Conservation (phyloP, 2,797 vertebrate species). For the Sitta carolinensis region DNA sequence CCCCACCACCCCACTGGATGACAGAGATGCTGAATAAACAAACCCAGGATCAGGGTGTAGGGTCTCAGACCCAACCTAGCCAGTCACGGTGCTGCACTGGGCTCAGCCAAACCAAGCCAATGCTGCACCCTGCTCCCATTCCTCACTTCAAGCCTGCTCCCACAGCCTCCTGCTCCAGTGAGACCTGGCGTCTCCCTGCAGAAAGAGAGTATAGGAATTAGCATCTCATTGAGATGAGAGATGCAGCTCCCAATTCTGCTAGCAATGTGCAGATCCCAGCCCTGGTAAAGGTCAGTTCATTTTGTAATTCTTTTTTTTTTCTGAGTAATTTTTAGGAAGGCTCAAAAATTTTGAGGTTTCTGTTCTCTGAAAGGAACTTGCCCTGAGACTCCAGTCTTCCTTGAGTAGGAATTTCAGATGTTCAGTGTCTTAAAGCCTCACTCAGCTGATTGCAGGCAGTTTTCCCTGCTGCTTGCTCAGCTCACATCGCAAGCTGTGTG, state of each 20-base stretch:
- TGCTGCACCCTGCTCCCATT: not conserved
- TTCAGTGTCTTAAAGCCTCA: not conserved
- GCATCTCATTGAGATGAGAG: slow-evolving; percentile 8
- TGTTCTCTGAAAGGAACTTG: not conserved
- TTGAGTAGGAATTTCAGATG: not conserved
- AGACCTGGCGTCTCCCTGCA: not conserved
- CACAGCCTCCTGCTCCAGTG: fast-evolving
- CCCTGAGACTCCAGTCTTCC: not conserved
- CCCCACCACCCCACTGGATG: fast-evolving
- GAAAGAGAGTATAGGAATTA: not conserved
- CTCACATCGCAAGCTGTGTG: not conserved
- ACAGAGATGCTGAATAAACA: not conserved
- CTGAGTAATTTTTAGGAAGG: not conserved
- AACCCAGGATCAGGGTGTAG: not conserved
- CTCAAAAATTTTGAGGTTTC: not conserved
- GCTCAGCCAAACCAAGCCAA: not conserved
- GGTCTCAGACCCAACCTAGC: fast-evolving
- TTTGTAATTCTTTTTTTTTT: not conserved
- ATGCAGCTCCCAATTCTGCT: not conserved
- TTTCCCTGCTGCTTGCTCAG: not conserved
- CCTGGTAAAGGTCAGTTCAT: not conserved
- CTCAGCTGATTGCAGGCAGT: slow-evolving; percentile 37
- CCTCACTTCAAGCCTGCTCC: not conserved
- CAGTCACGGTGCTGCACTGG: fast-evolving
- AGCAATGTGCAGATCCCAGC: not conserved